Evolutionary conservation across 2,797 vertebrate genomes (phyloP), one percentile per base, ranked within the genome.

Genomic region (Bovichtus diacanthus): DNA sequence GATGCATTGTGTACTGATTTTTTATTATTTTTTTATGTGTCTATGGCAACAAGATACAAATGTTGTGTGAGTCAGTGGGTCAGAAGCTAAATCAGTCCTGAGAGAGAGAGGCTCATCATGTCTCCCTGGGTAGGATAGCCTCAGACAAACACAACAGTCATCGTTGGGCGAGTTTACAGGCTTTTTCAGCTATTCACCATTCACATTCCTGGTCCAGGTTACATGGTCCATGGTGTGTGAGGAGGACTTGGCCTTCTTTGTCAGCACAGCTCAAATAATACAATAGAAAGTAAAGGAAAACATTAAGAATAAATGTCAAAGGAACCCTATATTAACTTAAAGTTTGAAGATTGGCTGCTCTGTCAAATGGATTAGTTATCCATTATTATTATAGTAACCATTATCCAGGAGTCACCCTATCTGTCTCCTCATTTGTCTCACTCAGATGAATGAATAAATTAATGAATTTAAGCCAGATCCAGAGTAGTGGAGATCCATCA

Each of bases 61-160:
- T 70, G 76, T 21, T 82, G 74, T 67, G 68, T 87, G 86, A 88
- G 81, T 89, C 86, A 87, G 49, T 63, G 46, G 65, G 44, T 82
- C 73, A 80, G 66, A 72, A 72, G 67, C 49, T 12, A 54, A 84
- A 71, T 74, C 51, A 36, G 68, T 79, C 76, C 70, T 73, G 5
- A 11, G 80, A 81, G 64, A 75, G 58, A 58, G 54, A 15, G 65
- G 41, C 63, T 76, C 51, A 63, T 82, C 67, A 71, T 50, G 43
- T 41, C 63, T 62, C 72, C 74, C 29, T 75, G 46, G 41, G 60
- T 16, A 54, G 71, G 53, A 76, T 43, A 69, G 64, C 54, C 65
- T 61, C 70, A 65, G 44, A 73, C 49, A 79, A 74, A 76, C 62
- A 76, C 62, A 75, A 62, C 46, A 86, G 71, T 85, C 73, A 87